Conservation (phyloP, 2,113 vertebrate genomes). For the Phocoena sinus region DNA sequence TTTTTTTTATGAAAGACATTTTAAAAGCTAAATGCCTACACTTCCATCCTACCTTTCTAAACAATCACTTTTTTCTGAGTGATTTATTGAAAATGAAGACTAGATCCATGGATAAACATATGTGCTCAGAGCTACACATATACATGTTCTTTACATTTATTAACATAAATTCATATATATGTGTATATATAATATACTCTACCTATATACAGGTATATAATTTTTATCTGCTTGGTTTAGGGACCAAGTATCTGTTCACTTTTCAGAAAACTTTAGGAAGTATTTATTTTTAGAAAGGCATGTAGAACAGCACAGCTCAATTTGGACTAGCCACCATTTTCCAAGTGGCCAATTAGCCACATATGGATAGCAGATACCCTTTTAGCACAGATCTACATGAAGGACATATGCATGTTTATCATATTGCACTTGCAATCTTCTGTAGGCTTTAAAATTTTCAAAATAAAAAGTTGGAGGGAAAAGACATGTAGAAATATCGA, state of each 20-base stretch:
- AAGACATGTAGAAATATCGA: neutral
- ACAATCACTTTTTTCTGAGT: neutral
- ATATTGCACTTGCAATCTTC: neutral
- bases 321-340: neutral
- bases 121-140: neutral
- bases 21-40: neutral
- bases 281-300: neutral
- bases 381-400: too few relatives aligned
- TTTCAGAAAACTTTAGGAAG: neutral
- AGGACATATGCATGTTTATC: neutral
- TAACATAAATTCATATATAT: neutral
- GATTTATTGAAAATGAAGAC: neutral
- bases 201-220: neutral
- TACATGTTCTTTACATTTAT: neutral
- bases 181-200: neutral
- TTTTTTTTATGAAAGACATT: neutral
- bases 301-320: neutral
- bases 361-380: neutral
- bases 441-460: neutral
- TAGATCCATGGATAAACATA: neutral
- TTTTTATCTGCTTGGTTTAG: neutral
- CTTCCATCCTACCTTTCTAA: neutral
- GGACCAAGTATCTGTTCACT: neutral
- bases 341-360: neutral
- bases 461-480: neutral